A percentile compares a stretch with the other conserved stretches of the same genome.
Conservation (phyloP, 1,140 invertebrate genomes). For the Musca domestica region DNA sequence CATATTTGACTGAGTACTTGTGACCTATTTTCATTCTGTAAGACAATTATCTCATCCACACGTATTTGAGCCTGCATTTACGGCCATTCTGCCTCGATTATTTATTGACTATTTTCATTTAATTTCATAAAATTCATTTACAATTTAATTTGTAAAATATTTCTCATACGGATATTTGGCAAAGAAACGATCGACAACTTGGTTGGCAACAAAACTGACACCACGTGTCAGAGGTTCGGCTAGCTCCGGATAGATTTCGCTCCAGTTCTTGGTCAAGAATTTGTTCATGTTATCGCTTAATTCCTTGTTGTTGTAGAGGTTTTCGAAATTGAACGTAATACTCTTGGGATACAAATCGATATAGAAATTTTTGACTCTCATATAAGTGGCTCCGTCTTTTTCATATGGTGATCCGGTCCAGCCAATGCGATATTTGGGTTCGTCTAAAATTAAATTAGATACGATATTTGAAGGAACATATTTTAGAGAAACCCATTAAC, state of each 20-base stretch:
- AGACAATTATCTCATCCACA: no score
- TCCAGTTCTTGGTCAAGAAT: constrained; percentile 65
- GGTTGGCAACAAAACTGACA: constrained; percentile 52
- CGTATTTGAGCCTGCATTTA: no score
- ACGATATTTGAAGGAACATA: not conserved
- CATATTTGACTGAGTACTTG: no score
- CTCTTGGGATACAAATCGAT: constrained; percentile 24
- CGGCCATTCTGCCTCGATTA: no score
- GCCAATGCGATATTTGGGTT: constrained; percentile 27
- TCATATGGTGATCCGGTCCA: constrained; percentile 30
- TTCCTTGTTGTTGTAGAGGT: constrained; percentile 67
- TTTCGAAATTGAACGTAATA: constrained; percentile 43
- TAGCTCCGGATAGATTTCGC: constrained; percentile 57
- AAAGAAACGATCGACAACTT: constrained; percentile 57
- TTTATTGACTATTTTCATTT: no score
- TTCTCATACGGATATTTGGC: constrained; percentile 46
- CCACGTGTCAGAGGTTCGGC: constrained; percentile 56
- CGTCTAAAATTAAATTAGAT: constrained; percentile 21
- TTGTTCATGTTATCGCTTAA: constrained; percentile 62
- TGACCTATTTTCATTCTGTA: no score
- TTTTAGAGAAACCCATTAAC: no score
- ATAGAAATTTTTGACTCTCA: constrained; percentile 32
- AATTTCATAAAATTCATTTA: no score
- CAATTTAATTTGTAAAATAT: constrained; percentile 35
- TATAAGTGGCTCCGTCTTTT: constrained; percentile 35